These are phyloP conservation scores for Bagarius yarrelli DNA, from an alignment of 2,113 vertebrate species.

Conservation along the genomic window DNA sequence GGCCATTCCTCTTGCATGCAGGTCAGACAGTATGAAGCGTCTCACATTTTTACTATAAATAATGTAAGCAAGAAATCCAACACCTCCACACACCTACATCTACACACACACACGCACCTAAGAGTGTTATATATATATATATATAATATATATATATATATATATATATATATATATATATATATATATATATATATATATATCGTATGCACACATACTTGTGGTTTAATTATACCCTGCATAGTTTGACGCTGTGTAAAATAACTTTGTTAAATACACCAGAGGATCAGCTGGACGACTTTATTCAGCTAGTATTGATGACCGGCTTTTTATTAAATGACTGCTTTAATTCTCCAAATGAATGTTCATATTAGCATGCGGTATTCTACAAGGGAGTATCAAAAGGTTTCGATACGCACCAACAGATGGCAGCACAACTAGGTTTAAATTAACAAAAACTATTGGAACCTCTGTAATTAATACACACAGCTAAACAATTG, in stretches of 20 bases:
- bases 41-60: constrained; percentile 43
- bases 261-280: neutral
- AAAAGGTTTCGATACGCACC: too few relatives aligned
- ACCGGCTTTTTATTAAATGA: neutral
- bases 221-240: constrained; percentile 11
- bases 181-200: neutral
- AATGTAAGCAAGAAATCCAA: constrained; percentile 19
- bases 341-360: neutral
- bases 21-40: constrained; percentile 20
- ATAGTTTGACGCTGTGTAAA: neutral
- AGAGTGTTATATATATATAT: constrained; percentile 7
- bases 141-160: neutral
- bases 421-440: too few relatives aligned
- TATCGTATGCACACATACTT: neutral
- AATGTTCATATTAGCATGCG: neutral
- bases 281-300: neutral
- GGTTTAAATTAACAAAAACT: too few relatives aligned
- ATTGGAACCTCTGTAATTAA: too few relatives aligned
- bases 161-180: constrained; percentile 11
- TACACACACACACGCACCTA: neutral
- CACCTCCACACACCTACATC: constrained; percentile 2
- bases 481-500: too few relatives aligned
- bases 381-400: too few relatives aligned
- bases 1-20: constrained; percentile 18
- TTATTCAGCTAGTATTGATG: neutral